Evolutionary conservation across 2,797 vertebrate genomes (phyloP), one percentile per base, ranked within the genome.

Genomic region (Cossypha polioptera): DNA sequence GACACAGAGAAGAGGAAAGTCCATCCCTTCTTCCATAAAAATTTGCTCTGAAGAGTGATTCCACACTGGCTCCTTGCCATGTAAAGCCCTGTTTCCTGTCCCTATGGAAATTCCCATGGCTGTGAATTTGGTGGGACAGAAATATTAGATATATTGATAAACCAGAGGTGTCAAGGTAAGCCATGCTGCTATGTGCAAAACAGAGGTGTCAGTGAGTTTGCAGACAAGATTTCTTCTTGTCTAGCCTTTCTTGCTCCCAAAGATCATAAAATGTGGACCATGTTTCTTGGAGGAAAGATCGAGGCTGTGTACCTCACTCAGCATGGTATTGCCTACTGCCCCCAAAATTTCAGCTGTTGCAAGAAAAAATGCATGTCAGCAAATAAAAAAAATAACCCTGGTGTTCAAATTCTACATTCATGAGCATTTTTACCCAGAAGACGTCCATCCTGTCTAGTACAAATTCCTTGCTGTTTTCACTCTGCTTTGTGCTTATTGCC

Each of bases 21-120:
- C 40, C 55, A 9, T 11, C 29, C 13, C 9, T 61, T 18, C 26
- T 91, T 74, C 61, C 65, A 14, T 53, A 57, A 72, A 47, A 19
- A 33, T 57, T 87, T 74, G 4, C 67, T 35, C 26, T 36, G 50
- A 67, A 59, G 25, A 57, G 11, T 48, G 55, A 48, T 47, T 87
- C 63, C 38, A 47, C 2, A 0, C 0, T 1, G 16, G 16, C 3
- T 14, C 18, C 16, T 57, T 57, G 62, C 33, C 45, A 7, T 17
- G 16, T 68, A 45, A 81, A 51, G 3, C 20, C 18, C 54, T 24
- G 3, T 57, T 78, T 85, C n/a, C 45, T 61, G 9, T 51, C 50
- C 28, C 28, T 8, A 28, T 51, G 28, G 28, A 51, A 51, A 19
- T 29, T 75, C 18, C 42, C 1, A 0, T 61, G 38, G 28, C 50